phyloP scores from a whole-genome alignment of 2,797 vertebrate genomes.

The Yasuhikotakia modesta region DNA sequence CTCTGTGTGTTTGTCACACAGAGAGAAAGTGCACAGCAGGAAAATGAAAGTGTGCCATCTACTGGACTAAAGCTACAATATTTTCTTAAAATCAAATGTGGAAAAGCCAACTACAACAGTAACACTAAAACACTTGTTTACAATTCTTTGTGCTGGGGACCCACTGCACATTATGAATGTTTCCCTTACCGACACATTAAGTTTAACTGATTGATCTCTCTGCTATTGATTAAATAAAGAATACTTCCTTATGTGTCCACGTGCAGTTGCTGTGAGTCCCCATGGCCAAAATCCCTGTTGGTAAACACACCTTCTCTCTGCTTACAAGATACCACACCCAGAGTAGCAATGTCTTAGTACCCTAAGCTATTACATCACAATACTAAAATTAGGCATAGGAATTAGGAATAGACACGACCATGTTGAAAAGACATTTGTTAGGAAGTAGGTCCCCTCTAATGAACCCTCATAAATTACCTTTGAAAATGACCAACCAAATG shows the following conservation, averaged over 20 bases:
- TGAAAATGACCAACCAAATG: conserved; percentile 11
- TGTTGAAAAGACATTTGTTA: neutral
- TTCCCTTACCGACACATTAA: neutral
- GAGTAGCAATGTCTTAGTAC: too few species aligned
- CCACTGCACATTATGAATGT: neutral
- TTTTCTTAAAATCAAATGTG: conserved; percentile 4
- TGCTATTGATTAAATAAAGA: neutral
- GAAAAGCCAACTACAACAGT: conserved; percentile 22
- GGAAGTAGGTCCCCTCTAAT: neutral
- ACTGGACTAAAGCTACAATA: conserved; percentile 12
- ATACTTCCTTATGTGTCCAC: too few species aligned
- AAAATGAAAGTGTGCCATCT: conserved; percentile 49
- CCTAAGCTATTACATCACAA: neutral
- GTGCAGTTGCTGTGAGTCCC: too few species aligned
- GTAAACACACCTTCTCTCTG: too few species aligned
- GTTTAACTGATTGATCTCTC: neutral
- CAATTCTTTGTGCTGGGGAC: neutral
- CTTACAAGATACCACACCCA: too few species aligned
- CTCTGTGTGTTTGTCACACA: neutral
- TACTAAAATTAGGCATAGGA: too few species aligned
- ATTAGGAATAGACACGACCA: neutral
- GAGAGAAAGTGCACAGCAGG: neutral
- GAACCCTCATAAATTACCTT: neutral
- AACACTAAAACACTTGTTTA: neutral
- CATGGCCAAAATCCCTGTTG: too few species aligned